A percentile compares a stretch with the other conserved stretches of the same genome.
Conservation (phyloP, 37 sponge, comb jelly and placozoan genomes). For the Trichoplax adhaerens region DNA sequence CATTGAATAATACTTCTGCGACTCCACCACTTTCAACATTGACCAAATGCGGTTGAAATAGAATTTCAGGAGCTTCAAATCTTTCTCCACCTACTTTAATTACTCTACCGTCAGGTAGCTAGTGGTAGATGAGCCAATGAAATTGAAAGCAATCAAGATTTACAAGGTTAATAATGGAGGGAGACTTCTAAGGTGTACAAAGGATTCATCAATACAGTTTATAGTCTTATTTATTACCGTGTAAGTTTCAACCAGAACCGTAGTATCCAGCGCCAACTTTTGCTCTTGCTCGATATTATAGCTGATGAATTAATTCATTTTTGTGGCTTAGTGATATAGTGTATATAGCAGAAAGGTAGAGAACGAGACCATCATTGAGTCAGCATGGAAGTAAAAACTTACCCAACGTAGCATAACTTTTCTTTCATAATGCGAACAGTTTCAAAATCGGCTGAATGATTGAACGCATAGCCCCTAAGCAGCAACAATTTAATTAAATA, state of each 20-base stretch:
- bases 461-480: constrained; percentile 95
- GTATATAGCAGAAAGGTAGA: too few relatives aligned
- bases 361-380: not conserved
- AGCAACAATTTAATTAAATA: constrained; percentile 93
- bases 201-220: too few relatives aligned
- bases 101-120: constrained; percentile 92
- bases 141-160: not conserved
- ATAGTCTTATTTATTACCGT: constrained; percentile 29
- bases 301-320: constrained; percentile 12
- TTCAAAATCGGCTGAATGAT: constrained; percentile 99
- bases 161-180: not conserved
- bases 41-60: constrained; percentile 98
- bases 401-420: constrained; percentile 93
- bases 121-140: constrained; percentile 1
- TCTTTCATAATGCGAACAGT: constrained; percentile 99
- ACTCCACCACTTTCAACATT: constrained; percentile 87
- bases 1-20: constrained; percentile 94
- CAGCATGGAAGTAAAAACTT: constrained; percentile 7
- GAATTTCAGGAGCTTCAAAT: constrained; percentile 88
- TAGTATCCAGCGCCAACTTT: constrained; percentile 85
- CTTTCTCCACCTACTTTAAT: constrained; percentile 97
- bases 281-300: constrained; percentile 95
- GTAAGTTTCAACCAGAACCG: constrained; percentile 82
- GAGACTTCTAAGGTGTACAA: too few relatives aligned
- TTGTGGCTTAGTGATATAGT: too few relatives aligned